A percentile compares a stretch with the other conserved stretches of the same genome.
These are phyloP conservation scores for Hybognathus amarus DNA, from an alignment of 2,797 vertebrate species.

Conservation along the genomic window DNA sequence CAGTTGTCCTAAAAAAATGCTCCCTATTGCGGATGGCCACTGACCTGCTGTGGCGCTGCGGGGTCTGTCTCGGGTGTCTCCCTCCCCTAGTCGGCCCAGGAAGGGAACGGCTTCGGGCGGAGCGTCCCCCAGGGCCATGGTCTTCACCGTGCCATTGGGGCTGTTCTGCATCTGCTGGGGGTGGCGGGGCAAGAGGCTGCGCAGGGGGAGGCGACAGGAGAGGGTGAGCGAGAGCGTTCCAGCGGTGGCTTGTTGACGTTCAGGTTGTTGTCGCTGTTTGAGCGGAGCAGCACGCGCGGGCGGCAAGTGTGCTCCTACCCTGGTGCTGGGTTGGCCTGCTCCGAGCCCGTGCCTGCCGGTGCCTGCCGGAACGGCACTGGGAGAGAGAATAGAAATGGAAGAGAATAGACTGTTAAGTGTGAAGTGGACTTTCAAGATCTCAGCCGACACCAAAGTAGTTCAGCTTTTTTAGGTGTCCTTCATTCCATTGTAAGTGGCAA, in stretches of 20 bases:
- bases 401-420: not conserved
- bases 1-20: not conserved
- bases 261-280: conserved; percentile 90
- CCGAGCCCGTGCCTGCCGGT: conserved; percentile 68
- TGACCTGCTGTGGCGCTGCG: conserved; percentile 67
- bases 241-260: conserved; percentile 78
- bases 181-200: conserved; percentile 86
- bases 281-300: conserved; percentile 85
- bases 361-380: conserved; percentile 90
- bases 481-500: conserved; percentile 6
- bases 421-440: not conserved
- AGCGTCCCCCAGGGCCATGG: conserved; percentile 81
- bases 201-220: conserved; percentile 73
- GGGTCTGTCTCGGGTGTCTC: conserved; percentile 76
- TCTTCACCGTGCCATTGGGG: conserved; percentile 85
- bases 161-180: conserved; percentile 85
- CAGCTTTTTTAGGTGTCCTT: conserved; percentile 22
- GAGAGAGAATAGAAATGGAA: conserved; percentile 8
- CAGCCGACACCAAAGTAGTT: not conserved
- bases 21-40: conserved; percentile 1
- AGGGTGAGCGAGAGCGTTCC: conserved; percentile 65
- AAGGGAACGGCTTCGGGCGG: conserved; percentile 85
- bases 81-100: conserved; percentile 80
- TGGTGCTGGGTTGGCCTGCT: conserved; percentile 71
- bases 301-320: conserved; percentile 81